A percentile compares a stretch with the other conserved stretches of the same genome.
phyloP scores from a whole-genome alignment of 2,888 invertebrate species.

The Eristalinus aeneus region DNA sequence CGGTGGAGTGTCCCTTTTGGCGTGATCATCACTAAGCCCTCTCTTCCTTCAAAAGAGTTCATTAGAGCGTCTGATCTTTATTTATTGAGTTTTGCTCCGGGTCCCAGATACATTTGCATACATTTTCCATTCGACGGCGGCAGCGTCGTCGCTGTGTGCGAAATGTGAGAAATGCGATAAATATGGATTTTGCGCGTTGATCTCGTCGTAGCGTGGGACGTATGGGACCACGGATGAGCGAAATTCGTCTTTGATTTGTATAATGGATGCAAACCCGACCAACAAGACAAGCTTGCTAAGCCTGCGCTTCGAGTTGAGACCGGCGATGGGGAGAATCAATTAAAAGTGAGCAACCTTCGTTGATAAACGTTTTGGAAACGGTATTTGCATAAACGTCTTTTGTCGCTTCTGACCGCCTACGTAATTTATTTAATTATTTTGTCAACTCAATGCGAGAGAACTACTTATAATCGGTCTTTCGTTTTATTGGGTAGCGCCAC shows the following conservation, averaged over 20 bases:
- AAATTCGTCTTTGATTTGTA: constrained; percentile 14
- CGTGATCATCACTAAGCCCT: constrained; percentile 2
- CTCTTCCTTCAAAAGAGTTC: constrained; percentile 42
- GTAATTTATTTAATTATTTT: constrained; percentile 47
- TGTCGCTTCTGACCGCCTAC: constrained; percentile 44
- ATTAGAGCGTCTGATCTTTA: constrained; percentile 57
- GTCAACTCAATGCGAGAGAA: constrained; percentile 25
- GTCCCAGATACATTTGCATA: constrained; percentile 43
- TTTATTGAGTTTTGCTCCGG: constrained; percentile 41
- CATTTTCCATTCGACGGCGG: constrained; percentile 5
- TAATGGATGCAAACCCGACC: not conserved
- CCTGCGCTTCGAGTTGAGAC: constrained; percentile 12
- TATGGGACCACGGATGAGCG: constrained; percentile 8
- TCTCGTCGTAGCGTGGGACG: not conserved
- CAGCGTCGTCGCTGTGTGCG: not conserved
- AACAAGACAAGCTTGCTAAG: not conserved
- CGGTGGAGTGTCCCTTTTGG: constrained; percentile 34
- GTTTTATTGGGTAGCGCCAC: constrained; percentile 43
- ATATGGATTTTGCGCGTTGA: constrained; percentile 39
- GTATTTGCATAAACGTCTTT: constrained; percentile 46
- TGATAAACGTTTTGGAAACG: not conserved
- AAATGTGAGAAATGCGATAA: constrained; percentile 31
- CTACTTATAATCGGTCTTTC: constrained; percentile 18
- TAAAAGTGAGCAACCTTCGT: constrained; percentile 12
- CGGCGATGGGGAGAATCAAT: constrained; percentile 26